Base-by-base conservation (phyloP, 2,113 vertebrate genomes). In the Oostethus manadensis region DNA sequence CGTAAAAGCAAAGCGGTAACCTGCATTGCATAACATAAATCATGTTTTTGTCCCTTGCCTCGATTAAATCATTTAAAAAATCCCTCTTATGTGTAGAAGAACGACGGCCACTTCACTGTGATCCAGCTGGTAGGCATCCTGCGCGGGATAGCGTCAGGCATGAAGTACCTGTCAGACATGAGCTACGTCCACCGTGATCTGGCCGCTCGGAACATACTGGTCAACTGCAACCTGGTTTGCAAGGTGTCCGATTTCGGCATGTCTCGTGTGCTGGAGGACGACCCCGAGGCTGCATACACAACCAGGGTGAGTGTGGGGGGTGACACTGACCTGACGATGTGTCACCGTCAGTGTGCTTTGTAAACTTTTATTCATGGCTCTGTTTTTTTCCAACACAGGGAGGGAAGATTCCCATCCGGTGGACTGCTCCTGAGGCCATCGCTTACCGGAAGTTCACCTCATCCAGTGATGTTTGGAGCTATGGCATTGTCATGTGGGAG, bases 101-200 rank as follows among this genome's bases (percentile, higher is more conserved):
- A 99, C 0, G 97, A 99, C 45, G 97, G 97, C 18, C 92, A 94
- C 55, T 99, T 99, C 83, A 99, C 96, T 0, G 93, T 98, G 61
- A 98, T 98, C 79, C 97, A 99, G 92, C 62, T 99, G 84, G 97
- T 99, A 38, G 97, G 97, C 54, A 96, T 98, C 88, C 90, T 98
- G 58, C 93, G 97, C 10, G 97, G 97, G 59, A 95, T 99, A 1
- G 94, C 93, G 13, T 98, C 97, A 0, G 97, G 97, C 21, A 99
- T 99, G 97, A 98, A 98, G 87, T 99, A 98, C 72, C 88, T 99
- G 35, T 96, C 96, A 2, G 97, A 99, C 77, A 98, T 98, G 97
- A 99, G 96, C 79, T 99, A 98, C 3, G 94, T 99, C 16, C 97
- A 99, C 81, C 90, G 97, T 9, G 97, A 99, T 67, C 88, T 99